phyloP scores from a whole-genome alignment of 1,140 invertebrate genomes.

The Caenorhabditis briggsae region DNA sequence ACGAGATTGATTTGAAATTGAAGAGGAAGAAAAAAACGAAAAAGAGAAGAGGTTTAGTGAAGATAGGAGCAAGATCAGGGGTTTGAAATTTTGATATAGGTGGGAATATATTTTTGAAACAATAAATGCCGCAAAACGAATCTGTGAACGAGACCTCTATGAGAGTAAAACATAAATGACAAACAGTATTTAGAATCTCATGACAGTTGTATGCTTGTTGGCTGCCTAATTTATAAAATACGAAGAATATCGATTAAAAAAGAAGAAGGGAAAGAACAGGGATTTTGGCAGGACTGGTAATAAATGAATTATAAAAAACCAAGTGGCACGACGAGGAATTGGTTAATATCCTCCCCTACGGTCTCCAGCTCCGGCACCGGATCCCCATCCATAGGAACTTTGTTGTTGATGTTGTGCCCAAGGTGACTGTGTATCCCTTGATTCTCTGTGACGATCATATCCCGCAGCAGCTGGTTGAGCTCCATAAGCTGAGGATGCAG shows the following conservation, averaged over 20 bases:
- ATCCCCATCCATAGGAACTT: not conserved
- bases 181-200: not conserved
- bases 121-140: not conserved
- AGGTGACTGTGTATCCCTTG: slow-evolving; percentile 1
- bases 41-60: not conserved
- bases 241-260: no score
- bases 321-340: not conserved
- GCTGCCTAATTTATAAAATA: no score
- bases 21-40: not conserved
- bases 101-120: not conserved
- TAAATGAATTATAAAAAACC: not conserved
- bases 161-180: not conserved
- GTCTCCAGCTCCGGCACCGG: slow-evolving; percentile 46
- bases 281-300: not conserved
- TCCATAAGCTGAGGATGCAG: not conserved
- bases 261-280: no score
- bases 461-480: no score
- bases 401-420: not conserved
- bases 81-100: slow-evolving; percentile 45
- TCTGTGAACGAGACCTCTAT: slow-evolving; percentile 13
- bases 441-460: slow-evolving; percentile 26
- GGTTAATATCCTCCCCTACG: slow-evolving; percentile 28
- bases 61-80: slow-evolving; percentile 8
- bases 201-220: no score
- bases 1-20: not conserved